phyloP scores from a whole-genome alignment of 2,113 vertebrate genomes.

The Amblyopsis rosae region DNA sequence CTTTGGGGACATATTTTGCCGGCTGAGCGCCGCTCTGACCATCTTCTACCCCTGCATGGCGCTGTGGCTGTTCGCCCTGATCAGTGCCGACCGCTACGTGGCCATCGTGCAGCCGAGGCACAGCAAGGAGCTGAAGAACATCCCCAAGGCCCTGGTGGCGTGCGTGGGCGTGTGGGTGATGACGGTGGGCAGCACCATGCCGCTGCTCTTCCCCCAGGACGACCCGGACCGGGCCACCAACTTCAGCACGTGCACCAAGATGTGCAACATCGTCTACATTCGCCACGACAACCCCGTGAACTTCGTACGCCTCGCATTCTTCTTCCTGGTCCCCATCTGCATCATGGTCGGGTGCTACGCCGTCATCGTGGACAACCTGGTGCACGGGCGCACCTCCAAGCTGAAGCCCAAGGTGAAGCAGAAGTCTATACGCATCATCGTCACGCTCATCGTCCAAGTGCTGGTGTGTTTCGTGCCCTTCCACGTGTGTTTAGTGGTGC shows the following conservation, averaged over 20 bases:
- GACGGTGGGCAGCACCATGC: slow-evolving; percentile 82
- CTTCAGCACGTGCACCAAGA: slow-evolving; percentile 88
- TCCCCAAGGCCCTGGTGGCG: slow-evolving; percentile 84
- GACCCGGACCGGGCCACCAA: slow-evolving; percentile 82
- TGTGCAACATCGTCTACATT: slow-evolving; percentile 87
- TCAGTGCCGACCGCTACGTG: slow-evolving; percentile 94
- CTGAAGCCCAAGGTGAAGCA: slow-evolving; percentile 94
- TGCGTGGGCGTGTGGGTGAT: slow-evolving; percentile 88
- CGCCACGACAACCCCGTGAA: slow-evolving; percentile 81
- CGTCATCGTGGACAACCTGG: slow-evolving; percentile 88
- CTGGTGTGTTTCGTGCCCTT: slow-evolving; percentile 93
- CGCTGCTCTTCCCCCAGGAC: slow-evolving; percentile 79
- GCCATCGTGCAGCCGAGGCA: slow-evolving; percentile 93
- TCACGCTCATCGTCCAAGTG: slow-evolving; percentile 89
- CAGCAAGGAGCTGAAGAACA: slow-evolving; percentile 88
- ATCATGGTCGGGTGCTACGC: slow-evolving; percentile 93
- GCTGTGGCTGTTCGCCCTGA: slow-evolving; percentile 91
- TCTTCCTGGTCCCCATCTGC: slow-evolving; percentile 88
- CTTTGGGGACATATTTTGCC: slow-evolving; percentile 88
- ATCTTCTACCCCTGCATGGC: slow-evolving; percentile 94
- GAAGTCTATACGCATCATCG: slow-evolving; percentile 92
- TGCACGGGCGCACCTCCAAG: slow-evolving; percentile 87
- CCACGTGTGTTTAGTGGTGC: slow-evolving; percentile 85
- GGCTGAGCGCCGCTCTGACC: slow-evolving; percentile 82
- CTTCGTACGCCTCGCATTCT: slow-evolving; percentile 85